These are phyloP conservation scores for Myzus persicae DNA, from an alignment of 1,140 invertebrate species.

Conservation along the genomic window DNA sequence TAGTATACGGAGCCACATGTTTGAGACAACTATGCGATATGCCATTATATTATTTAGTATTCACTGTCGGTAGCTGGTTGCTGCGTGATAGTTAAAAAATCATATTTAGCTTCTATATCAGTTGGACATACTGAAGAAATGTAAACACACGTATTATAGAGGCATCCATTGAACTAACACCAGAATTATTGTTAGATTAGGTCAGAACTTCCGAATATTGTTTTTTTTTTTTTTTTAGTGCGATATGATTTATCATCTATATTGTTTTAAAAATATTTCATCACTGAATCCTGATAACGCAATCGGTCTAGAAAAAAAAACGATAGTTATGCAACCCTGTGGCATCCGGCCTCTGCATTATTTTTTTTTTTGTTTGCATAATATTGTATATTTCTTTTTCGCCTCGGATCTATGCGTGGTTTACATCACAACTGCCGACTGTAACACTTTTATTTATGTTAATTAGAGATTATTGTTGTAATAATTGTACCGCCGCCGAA, in stretches of 20 bases:
- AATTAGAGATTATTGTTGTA: slow-evolving; percentile 30
- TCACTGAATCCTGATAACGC: background rate
- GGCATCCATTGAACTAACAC: background rate
- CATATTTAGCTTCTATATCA: background rate
- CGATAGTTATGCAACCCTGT: background rate
- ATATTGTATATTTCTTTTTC: background rate
- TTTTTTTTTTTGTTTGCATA: background rate
- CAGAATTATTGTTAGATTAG: background rate
- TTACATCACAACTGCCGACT: background rate
- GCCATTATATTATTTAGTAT: no score
- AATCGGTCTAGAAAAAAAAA: background rate
- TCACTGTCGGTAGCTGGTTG: no score
- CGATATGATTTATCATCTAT: background rate
- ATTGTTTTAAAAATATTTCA: background rate
- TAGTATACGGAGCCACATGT: no score
- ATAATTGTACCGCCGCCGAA: background rate
- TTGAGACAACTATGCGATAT: no score
- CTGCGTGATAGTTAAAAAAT: no score
- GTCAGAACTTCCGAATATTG: no score
- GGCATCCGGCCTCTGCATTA: background rate
- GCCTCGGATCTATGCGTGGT: background rate
- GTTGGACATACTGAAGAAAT: background rate
- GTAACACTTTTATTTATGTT: slow-evolving; percentile 14
- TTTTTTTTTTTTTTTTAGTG: background rate
- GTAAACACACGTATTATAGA: background rate